These are phyloP conservation scores for Empis stercorea DNA, from an alignment of 2,888 invertebrate species.

Conservation along the genomic window DNA sequence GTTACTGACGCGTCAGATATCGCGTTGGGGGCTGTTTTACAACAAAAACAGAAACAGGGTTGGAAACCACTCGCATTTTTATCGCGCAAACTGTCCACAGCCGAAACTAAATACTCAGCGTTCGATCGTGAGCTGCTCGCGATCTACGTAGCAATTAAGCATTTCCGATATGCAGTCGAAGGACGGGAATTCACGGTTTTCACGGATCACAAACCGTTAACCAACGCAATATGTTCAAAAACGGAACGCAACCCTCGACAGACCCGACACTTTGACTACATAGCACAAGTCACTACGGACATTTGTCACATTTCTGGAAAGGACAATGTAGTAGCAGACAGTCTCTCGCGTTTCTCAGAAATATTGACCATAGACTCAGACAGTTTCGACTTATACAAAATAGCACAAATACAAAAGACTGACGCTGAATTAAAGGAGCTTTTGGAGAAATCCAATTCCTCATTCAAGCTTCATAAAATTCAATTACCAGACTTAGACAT, in stretches of 20 bases:
- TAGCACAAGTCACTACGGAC: constrained; percentile 7
- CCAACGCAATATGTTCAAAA: constrained; percentile 3
- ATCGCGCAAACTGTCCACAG: background rate
- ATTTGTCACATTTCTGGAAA: constrained; percentile 4
- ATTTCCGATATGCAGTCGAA: background rate
- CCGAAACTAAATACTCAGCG: background rate
- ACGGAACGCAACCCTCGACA: constrained; percentile 7
- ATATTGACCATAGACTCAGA: background rate
- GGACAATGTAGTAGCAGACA: constrained; percentile 8
- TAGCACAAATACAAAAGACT: background rate
- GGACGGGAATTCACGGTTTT: background rate
- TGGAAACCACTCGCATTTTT: constrained; percentile 3
- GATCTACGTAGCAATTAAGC: background rate
- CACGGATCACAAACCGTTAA: constrained; percentile 1
- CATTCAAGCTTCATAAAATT: background rate
- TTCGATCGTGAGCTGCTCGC: background rate
- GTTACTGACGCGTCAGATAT: constrained; percentile 1
- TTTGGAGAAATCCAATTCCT: constrained; percentile 1
- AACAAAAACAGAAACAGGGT: background rate
- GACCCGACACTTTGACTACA: constrained; percentile 8
- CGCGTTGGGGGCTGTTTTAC: constrained; percentile 1
- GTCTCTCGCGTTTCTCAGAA: constrained; percentile 2
- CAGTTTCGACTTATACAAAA: constrained; percentile 1
- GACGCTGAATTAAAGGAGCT: constrained; percentile 2
- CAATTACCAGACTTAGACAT: background rate